A percentile compares a stretch with the other conserved stretches of the same genome.
Conservation (phyloP, 2,888 invertebrate genomes). For the Aelia acuminata region DNA sequence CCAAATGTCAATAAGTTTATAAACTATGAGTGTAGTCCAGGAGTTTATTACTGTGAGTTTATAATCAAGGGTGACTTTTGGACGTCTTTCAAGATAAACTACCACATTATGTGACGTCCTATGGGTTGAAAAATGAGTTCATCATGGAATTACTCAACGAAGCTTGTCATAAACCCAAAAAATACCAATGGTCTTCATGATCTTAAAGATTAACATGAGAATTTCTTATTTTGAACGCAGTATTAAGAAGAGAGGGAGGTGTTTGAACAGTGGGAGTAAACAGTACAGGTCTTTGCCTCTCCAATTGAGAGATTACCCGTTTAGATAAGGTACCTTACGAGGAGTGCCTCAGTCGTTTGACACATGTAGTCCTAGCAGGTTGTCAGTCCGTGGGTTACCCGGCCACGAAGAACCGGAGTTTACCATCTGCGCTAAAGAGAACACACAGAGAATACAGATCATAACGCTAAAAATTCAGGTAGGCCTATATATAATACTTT, state of each 20-base stretch:
- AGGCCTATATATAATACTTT: background rate
- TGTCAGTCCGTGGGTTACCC: constrained; percentile 38
- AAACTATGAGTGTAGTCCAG: too few relatives aligned
- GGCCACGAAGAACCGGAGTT: constrained; percentile 49
- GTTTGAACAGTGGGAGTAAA: constrained; percentile 26
- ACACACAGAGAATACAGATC: background rate
- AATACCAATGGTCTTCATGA: background rate
- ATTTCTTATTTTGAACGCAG: background rate
- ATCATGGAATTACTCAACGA: too few relatives aligned
- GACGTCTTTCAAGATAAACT: too few relatives aligned
- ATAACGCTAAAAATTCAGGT: background rate
- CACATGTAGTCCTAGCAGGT: constrained; percentile 35
- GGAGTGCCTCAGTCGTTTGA: constrained; percentile 39
- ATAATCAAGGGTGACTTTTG: too few relatives aligned
- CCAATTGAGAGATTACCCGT: constrained; percentile 22
- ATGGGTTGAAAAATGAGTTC: too few relatives aligned
- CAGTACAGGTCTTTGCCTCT: constrained; percentile 41
- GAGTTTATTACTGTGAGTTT: too few relatives aligned
- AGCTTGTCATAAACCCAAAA: too few relatives aligned
- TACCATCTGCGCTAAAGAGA: constrained; percentile 8
- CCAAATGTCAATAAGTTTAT: too few relatives aligned
- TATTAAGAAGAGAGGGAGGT: background rate
- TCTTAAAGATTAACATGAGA: background rate
- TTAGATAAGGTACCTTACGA: constrained; percentile 11
- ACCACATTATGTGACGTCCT: too few relatives aligned